A percentile compares a stretch with the other conserved stretches of the same genome.
phyloP scores from a whole-genome alignment of 64 coral and sea anemone genomes.

The Orbicella faveolata region DNA sequence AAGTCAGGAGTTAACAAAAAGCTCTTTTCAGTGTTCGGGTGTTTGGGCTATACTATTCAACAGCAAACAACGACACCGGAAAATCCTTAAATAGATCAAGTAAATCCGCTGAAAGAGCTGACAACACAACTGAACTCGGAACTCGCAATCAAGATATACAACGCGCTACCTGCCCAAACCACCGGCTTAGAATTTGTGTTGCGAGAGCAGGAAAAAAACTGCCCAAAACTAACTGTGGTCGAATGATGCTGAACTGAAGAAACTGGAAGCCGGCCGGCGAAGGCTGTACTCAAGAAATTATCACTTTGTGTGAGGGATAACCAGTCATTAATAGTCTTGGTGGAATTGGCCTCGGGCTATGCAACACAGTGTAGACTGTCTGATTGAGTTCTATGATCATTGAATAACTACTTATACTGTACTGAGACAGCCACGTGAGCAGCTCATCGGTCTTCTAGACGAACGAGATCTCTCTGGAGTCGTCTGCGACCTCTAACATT shows the following conservation, averaged over 20 bases:
- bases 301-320: background rate
- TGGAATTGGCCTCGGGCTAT: background rate
- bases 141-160: background rate
- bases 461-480: background rate
- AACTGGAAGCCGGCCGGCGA: no score
- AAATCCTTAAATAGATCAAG: slow-evolving; percentile 25
- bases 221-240: background rate
- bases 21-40: background rate
- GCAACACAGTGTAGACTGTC: background rate
- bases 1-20: background rate
- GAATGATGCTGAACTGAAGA: background rate
- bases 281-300: background rate
- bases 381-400: background rate
- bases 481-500: background rate
- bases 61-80: slow-evolving; percentile 28
- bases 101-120: slow-evolving; percentile 1
- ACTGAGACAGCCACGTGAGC: background rate
- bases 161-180: background rate
- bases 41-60: slow-evolving; percentile 31
- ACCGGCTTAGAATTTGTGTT: background rate
- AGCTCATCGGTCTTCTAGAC: background rate
- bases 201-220: background rate
- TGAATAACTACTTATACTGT: background rate
- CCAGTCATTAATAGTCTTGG: background rate
- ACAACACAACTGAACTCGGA: background rate